Conservation (phyloP, 2,113 vertebrate genomes). For the Rafetus swinhoei region DNA sequence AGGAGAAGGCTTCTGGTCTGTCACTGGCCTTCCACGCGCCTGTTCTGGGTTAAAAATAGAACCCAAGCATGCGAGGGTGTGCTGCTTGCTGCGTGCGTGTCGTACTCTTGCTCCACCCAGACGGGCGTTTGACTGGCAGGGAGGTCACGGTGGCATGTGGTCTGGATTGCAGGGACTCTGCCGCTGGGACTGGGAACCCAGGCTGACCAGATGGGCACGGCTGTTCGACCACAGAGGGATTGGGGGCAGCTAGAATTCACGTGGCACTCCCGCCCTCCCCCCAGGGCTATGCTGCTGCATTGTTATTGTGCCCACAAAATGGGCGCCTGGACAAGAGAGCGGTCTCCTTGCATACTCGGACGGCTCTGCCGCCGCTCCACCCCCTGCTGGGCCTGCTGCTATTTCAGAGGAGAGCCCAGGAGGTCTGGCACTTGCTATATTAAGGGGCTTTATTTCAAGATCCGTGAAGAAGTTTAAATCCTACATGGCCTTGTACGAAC, state of each 20-base stretch:
- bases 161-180: neutral
- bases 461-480: neutral
- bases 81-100: neutral
- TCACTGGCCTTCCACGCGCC: neutral
- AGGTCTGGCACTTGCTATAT: rapidly evolving
- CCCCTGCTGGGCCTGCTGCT: neutral
- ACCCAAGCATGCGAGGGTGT: rapidly evolving
- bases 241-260: neutral
- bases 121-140: neutral
- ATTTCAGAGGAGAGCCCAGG: neutral
- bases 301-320: neutral
- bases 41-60: neutral
- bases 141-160: rapidly evolving
- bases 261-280: rapidly evolving
- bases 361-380: neutral
- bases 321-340: rapidly evolving
- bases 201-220: rapidly evolving
- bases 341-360: rapidly evolving
- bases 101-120: neutral
- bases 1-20: neutral
- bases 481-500: neutral
- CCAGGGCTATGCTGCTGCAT: neutral
- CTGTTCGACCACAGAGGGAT: neutral
- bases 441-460: rapidly evolving
- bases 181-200: neutral